phyloP scores from a whole-genome alignment of 2,113 vertebrate species.

The Siniperca chuatsi region DNA sequence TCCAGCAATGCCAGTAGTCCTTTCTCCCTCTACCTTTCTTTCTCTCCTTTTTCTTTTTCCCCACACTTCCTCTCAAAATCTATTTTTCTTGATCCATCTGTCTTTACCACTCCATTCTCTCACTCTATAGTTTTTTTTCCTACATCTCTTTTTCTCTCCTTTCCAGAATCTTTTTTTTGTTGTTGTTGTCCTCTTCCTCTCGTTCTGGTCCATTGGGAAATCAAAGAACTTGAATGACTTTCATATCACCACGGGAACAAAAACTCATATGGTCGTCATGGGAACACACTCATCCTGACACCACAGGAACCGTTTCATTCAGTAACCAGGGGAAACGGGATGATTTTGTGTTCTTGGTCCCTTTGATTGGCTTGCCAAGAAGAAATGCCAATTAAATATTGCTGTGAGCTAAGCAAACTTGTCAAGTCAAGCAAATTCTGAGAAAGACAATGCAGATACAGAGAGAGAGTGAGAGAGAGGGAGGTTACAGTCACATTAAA shows the following conservation, averaged over 20 bases:
- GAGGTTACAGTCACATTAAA: slow-evolving; percentile 1
- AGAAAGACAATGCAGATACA: neutral
- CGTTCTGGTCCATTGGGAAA: slow-evolving; percentile 52
- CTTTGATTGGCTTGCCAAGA: slow-evolving; percentile 46
- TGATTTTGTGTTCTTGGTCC: slow-evolving; percentile 8
- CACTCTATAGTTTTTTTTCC: neutral
- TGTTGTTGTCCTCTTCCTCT: too few relatives aligned
- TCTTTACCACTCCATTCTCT: slow-evolving; percentile 36
- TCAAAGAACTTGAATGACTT: slow-evolving; percentile 70
- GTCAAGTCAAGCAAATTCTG: slow-evolving; percentile 18
- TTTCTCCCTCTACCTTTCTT: neutral
- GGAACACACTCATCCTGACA: slow-evolving; percentile 49
- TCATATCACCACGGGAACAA: slow-evolving; percentile 59
- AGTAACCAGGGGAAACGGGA: slow-evolving; percentile 38
- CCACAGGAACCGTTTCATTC: slow-evolving; percentile 34
- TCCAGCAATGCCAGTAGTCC: slow-evolving; percentile 20
- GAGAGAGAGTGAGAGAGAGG: neutral
- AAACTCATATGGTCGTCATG: slow-evolving; percentile 47
- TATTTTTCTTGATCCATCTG: slow-evolving; percentile 39
- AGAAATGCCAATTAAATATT: slow-evolving; percentile 57
- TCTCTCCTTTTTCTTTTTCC: neutral
- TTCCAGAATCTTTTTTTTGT: neutral
- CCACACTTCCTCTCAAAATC: slow-evolving; percentile 31
- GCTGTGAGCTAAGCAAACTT: slow-evolving; percentile 28
- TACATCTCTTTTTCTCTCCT: neutral